A percentile compares a stretch with the other conserved stretches of the same genome.
Evolutionary conservation across 2,888 invertebrate genomes (phyloP).

Genomic region (Ophion ventricosus): DNA sequence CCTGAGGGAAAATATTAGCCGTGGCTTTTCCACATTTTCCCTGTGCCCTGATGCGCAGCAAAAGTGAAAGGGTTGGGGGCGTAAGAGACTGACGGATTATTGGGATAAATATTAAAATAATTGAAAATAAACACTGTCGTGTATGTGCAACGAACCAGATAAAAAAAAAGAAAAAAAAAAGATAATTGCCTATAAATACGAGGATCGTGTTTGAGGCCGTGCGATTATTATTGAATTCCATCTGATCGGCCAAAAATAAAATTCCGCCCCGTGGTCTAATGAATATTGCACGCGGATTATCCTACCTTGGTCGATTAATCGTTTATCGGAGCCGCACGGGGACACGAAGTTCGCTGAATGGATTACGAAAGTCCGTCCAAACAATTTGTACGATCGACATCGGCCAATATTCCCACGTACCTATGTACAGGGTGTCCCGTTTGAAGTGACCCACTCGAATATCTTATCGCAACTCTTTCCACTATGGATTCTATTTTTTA

Average conservation of each 20-base stretch:
- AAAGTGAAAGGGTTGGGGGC: too few species aligned
- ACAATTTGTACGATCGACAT: constrained; percentile 62
- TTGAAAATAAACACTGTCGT: background rate
- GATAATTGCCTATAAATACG: background rate
- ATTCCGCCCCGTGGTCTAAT: background rate
- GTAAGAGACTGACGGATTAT: background rate
- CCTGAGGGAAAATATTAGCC: background rate
- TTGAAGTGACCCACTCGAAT: background rate
- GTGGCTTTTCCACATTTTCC: constrained; percentile 1
- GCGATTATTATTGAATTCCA: background rate
- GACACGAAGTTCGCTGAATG: constrained; percentile 41
- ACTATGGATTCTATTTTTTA: too few species aligned
- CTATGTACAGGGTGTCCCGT: background rate
- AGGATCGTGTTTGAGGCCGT: background rate
- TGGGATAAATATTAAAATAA: background rate
- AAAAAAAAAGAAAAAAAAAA: background rate
- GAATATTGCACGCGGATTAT: constrained; percentile 18
- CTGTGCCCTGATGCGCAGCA: background rate
- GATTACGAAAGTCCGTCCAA: constrained; percentile 42
- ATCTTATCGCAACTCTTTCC: too few species aligned
- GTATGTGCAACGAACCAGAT: background rate
- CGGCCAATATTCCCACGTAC: constrained; percentile 41
- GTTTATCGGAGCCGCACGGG: constrained; percentile 55
- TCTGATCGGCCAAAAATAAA: background rate
- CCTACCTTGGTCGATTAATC: constrained; percentile 36